Base-by-base conservation (phyloP, 2,113 vertebrate genomes). In the Irena cyanogastra region DNA sequence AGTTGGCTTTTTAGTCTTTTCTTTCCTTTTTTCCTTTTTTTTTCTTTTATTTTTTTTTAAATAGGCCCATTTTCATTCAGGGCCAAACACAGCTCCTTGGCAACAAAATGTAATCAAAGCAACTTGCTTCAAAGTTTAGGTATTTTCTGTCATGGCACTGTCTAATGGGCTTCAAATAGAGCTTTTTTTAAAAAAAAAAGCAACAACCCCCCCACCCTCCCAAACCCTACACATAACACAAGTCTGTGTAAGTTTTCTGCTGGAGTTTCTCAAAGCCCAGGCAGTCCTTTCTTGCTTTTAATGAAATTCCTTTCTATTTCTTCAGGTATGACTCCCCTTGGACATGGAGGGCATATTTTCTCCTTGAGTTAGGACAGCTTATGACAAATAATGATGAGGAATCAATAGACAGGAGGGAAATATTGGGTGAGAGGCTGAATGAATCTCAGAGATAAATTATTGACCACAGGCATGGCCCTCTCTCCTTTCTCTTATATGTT, bases 371-470 rank as follows among this genome's bases (percentile, higher is more conserved):
- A 97, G 97, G 97, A 98, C 98, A 98, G 98, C 97, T 98, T 98
- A 98, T 98, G 98, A 99, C 98, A 97, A 98, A 98, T 98, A 98
- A 97, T 98, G 98, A 98, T 98, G 98, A 98, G 97, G 98, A 98
- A 98, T 98, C 97, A 97, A 98, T 96, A 97, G 97, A 97, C 97
- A 97, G 97, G 97, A 98, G 98, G 98, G 98, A 98, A 98, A 98
- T 98, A 98, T 98, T 97, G 96, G 97, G 97, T 97, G 97, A 97
- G 98, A 97, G 98, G 97, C 98, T 96, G 97, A 98, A 98, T 98
- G 97, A 99, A 98, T 98, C 97, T 98, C 97, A 93, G 93, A 98
- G 98, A 98, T 98, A 98, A 99, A 99, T 98, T 98, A 98, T 98
- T 98, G 98, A 98, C 98, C 97, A 98, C 86, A 84, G 98, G 97